These are phyloP conservation scores for Illadopsis cleaveri DNA, from an alignment of 2,113 vertebrate species.

Conservation along the genomic window DNA sequence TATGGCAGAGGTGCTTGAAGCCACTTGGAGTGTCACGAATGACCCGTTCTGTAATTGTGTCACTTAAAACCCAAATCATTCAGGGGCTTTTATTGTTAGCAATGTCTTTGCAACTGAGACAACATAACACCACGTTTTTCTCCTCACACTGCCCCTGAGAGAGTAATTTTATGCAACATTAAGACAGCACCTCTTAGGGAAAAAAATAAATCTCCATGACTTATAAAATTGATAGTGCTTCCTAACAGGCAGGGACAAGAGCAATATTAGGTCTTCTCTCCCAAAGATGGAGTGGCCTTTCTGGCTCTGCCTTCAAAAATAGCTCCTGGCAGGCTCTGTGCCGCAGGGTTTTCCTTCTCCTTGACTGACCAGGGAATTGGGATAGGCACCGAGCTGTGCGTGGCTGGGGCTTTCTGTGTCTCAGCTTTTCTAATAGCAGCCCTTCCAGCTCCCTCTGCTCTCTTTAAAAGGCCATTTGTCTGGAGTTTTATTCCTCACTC, in stretches of 20 bases:
- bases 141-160: constrained; percentile 18
- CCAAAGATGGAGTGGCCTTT: background rate
- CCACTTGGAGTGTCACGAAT: background rate
- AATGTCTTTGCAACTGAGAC: constrained; percentile 21
- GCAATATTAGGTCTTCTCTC: background rate
- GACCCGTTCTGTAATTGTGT: background rate
- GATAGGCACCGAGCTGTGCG: rapidly evolving
- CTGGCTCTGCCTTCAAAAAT: background rate
- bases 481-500: constrained; percentile 38
- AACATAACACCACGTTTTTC: constrained; percentile 16
- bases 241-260: background rate
- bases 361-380: background rate
- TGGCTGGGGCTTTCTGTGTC: background rate
- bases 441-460: constrained; percentile 29
- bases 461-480: constrained; percentile 46
- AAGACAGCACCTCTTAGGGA: background rate
- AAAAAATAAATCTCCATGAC: background rate
- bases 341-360: background rate
- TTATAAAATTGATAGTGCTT: background rate
- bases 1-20: background rate
- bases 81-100: constrained; percentile 23
- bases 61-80: constrained; percentile 38
- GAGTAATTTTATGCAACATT: constrained; percentile 63
- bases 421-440: background rate
- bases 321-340: background rate